Evolutionary conservation across 1,140 invertebrate genomes (phyloP), one percentile per base, ranked within the genome.

Genomic region (Aphelenchoides besseyi): DNA sequence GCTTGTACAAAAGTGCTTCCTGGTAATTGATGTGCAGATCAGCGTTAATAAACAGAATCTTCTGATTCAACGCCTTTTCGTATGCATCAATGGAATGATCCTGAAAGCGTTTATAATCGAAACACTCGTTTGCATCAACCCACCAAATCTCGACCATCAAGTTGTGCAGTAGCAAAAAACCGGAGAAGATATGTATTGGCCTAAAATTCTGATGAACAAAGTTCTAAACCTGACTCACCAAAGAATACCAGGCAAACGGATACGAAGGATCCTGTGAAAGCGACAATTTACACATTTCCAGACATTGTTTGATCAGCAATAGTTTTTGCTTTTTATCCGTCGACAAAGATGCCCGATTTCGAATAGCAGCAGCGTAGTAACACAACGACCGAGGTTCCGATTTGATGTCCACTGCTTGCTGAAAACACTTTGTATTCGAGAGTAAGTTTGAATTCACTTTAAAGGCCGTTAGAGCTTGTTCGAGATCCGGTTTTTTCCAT

Each of bases 401-500:
- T 2, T 23, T 28, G 28, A 32, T 57, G 35, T 77, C 29, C 8
- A 59, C 73, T 3, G 71, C 71, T 18, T 76, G 32, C 71, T 73
- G 18, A 9, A 75, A 0, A n/a, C 66, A 26, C 16, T 0, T 32
- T 33, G 18, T 69, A 33, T 69, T 71, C 0, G 33, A n/a, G 26
- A 71, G 37, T 28, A 71, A 23, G 16, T 18, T 23, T 18, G 66
- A 3, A 74, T n/a, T 23, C 68, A 75, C 71, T 8, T 75, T 75
- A 73, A 73, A 73, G 36, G 30, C 29, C 9, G 32, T 54, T 3
- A 62, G 41, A 33, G 71, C 71, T 1, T 73, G 63, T 23, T 64
- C 69, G 30, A 75, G 33, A 29, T 73, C 73, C 28, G 48, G 54
- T 30, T 70, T 73, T 23, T 73, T 73, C 71, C 71, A 73, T 23